Evolutionary conservation across 2,888 invertebrate genomes (phyloP), one percentile per base, ranked within the genome.

Genomic region (Nephrotoma guestfalica): DNA sequence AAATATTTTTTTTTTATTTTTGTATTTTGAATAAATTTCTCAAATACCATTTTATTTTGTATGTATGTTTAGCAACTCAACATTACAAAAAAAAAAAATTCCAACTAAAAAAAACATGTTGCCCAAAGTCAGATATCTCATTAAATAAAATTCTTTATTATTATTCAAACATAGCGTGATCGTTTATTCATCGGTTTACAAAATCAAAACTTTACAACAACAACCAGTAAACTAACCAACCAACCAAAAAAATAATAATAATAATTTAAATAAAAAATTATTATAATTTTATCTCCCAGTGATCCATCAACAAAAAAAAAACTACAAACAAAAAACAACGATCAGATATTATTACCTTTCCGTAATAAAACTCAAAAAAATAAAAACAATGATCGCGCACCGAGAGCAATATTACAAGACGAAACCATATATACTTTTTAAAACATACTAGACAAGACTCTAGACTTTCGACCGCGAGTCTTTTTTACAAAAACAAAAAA

Each of bases 121-220:
- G 84, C 84, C 84, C 84, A 84, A 84, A 84, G 84, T 84, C 84
- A 84, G 84, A 84, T 84, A 84, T 85, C 85, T 85, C 85, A 85
- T 43, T 85, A 85, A 41, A 85, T 85, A 85, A 85, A 84, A 84
- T 84, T 84, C 84, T 84, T 84, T 84, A 84, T 84, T 83, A 83
- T 83, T 85, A 85, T 85, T 85, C 85, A 85, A 85, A 85, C 43
- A 85, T 85, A 85, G 85, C 85, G 85, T 85, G 85, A 85, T 85
- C 85, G 85, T 85, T 85, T 85, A 85, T 85, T 85, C 85, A 85
- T 85, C 85, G 85, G 84, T 84, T 84, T 84, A 84, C 84, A 84
- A 84, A 84, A 84, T 84, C 84, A 84, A 84, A 84, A 84, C 71
- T 71, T 71, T 71, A 71, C 71, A 71, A 71, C 71, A 71, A 71